phyloP scores from a whole-genome alignment of 64 coral and sea anemone genomes.

The Dendronephthya gigantea region DNA sequence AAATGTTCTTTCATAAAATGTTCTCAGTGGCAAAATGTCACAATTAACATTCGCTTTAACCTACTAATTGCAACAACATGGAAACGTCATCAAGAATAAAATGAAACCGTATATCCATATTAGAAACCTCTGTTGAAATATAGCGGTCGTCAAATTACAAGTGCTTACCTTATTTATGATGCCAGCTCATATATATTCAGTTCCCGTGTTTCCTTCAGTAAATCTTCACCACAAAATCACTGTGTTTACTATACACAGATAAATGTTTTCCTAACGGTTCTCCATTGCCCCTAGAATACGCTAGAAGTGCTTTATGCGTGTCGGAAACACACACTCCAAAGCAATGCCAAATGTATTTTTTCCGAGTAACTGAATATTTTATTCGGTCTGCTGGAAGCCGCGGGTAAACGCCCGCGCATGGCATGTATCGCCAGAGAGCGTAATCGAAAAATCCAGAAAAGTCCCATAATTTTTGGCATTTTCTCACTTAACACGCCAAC shows the following conservation, averaged over 20 bases:
- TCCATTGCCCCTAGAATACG: background rate
- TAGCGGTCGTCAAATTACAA: background rate
- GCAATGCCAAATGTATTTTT: background rate
- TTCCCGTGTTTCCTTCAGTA: background rate
- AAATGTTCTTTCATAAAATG: too few species aligned
- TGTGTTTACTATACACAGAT: background rate
- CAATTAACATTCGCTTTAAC: background rate
- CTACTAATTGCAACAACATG: background rate
- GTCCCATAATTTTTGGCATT: too few species aligned
- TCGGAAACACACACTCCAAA: background rate
- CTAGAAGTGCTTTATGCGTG: background rate
- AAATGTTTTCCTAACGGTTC: background rate
- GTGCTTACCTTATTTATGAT: background rate
- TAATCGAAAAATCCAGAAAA: background rate
- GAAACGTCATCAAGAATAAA: background rate
- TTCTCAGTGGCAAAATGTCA: background rate
- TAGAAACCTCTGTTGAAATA: background rate
- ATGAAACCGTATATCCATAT: background rate
- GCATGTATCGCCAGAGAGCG: background rate
- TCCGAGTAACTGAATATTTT: background rate
- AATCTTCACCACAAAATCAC: background rate
- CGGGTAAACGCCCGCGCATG: background rate
- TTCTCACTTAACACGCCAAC: too few species aligned
- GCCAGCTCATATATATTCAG: background rate
- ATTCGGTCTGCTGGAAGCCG: background rate